These are phyloP conservation scores for Creontiades dilutus DNA, from an alignment of 2,888 invertebrate genomes.

Conservation along the genomic window DNA sequence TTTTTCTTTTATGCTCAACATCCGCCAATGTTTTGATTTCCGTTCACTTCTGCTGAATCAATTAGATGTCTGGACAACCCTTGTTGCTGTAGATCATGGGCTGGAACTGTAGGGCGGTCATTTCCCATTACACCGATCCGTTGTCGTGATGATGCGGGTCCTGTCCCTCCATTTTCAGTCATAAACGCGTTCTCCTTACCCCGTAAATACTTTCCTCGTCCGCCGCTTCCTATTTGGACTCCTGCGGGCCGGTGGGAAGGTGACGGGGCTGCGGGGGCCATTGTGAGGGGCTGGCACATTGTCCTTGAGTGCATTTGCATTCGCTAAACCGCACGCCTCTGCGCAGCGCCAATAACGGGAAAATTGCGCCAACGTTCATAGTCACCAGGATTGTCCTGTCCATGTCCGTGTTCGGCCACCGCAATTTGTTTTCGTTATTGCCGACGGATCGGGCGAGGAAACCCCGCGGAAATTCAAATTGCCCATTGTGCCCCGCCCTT, in stretches of 20 bases:
- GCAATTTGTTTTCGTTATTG: conserved; percentile 36
- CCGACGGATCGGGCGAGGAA: background rate
- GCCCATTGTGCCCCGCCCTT: conserved; percentile 1
- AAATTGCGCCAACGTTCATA: conserved; percentile 28
- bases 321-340: conserved; percentile 39
- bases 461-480: conserved; percentile 25
- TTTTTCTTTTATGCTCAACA: no score
- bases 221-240: no score
- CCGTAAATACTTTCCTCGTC: no score
- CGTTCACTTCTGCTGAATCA: no score
- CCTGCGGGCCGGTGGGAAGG: background rate
- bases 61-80: no score
- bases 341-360: conserved; percentile 24
- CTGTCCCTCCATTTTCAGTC: no score
- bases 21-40: no score
- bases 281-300: background rate
- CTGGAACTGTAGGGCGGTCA: no score
- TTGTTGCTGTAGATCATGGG: no score
- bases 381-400: conserved; percentile 23
- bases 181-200: no score
- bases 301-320: conserved; percentile 15
- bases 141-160: no score
- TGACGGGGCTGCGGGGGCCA: background rate
- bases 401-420: background rate
- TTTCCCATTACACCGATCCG: no score